Percentiles rank a stretch among this genome's conserved stretches.
Evolutionary conservation across 1,140 invertebrate species (phyloP).

Genomic region (Neotoxoptera formosana): DNA sequence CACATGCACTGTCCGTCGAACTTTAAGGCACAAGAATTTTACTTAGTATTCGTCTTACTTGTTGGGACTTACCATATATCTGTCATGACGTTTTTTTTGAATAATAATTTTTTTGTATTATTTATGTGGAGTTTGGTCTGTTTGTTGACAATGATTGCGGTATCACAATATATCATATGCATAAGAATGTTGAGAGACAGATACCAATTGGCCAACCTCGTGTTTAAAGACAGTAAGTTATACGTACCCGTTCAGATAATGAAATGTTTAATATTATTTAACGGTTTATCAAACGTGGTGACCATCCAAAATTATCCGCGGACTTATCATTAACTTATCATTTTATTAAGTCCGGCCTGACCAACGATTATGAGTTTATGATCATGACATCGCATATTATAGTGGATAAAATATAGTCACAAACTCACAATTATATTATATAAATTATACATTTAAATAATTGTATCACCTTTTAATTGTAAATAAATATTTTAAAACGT

Average conservation of each 20-base stretch:
- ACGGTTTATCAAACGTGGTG: neutral
- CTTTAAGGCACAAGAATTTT: neutral
- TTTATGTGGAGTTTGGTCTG: neutral
- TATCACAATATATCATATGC: neutral
- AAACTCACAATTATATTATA: no score
- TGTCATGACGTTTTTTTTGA: rapidly evolving
- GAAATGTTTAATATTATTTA: neutral
- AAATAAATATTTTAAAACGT: no score
- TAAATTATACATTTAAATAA: no score
- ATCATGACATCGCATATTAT: neutral
- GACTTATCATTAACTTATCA: no score
- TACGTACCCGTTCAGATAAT: neutral
- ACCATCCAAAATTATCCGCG: neutral
- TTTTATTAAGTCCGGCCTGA: no score
- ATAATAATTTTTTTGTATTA: neutral
- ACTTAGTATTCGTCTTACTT: neutral
- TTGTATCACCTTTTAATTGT: no score
- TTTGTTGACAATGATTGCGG: neutral
- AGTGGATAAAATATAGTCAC: neutral
- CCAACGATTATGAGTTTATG: neutral
- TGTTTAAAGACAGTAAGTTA: neutral
- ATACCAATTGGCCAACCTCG: neutral
- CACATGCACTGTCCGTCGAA: neutral
- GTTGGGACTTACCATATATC: neutral
- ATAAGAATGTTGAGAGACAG: neutral